Conservation (phyloP, 2,797 vertebrate species). For the Cynodonichthys magdalenae region DNA sequence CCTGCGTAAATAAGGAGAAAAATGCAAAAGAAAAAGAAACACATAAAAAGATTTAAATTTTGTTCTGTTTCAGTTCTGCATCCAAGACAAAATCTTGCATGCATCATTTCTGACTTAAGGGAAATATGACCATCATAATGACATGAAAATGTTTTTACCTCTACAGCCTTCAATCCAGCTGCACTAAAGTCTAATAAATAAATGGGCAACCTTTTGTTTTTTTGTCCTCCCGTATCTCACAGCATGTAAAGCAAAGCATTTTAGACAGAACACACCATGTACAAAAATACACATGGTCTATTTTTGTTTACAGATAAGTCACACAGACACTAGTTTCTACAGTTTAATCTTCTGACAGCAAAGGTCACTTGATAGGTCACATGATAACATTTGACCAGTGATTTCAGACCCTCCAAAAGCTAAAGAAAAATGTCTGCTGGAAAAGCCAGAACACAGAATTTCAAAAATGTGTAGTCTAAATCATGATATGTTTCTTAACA, state of each 20-base stretch:
- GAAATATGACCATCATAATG: constrained; percentile 79
- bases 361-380: constrained; percentile 75
- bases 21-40: background rate
- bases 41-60: background rate
- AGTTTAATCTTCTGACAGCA: constrained; percentile 53
- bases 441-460: no score
- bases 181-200: constrained; percentile 40
- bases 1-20: background rate
- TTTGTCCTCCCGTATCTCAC: constrained; percentile 44
- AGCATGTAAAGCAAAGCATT: constrained; percentile 44
- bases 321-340: constrained; percentile 66
- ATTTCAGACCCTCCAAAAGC: constrained; percentile 35
- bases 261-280: constrained; percentile 40
- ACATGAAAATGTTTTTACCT: constrained; percentile 59
- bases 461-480: background rate
- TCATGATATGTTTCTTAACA: background rate
- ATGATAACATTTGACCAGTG: constrained; percentile 69
- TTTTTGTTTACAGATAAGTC: constrained; percentile 20
- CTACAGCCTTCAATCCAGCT: constrained; percentile 29
- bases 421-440: constrained; percentile 1
- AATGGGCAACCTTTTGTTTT: constrained; percentile 49
- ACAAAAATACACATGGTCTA: constrained; percentile 41
- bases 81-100: constrained; percentile 3
- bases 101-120: constrained; percentile 63
- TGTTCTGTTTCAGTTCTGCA: constrained; percentile 9